These are phyloP conservation scores for Phoenoteleia sp. DNA, from an alignment of 2,888 invertebrate species.

Conservation along the genomic window DNA sequence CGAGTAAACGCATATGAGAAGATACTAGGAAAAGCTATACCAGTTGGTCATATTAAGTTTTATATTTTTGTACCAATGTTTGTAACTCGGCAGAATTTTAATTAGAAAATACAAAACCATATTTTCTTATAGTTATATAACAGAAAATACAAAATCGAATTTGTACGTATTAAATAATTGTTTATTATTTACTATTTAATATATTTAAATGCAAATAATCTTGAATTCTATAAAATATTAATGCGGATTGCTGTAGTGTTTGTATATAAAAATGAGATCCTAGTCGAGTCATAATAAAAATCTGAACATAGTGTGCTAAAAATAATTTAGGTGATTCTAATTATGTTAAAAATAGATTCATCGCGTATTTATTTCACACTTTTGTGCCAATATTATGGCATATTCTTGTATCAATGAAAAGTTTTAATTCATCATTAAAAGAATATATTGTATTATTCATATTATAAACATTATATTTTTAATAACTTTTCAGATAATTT, in stretches of 20 bases:
- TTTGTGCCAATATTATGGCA: no score
- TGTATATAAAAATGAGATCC: constrained; percentile 16
- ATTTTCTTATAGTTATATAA: not conserved
- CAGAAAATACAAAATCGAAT: not conserved
- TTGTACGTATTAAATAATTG: not conserved
- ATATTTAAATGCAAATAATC: not conserved
- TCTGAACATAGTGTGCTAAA: constrained; percentile 29
- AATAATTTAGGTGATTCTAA: constrained; percentile 32
- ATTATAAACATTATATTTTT: no score
- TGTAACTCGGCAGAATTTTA: not conserved
- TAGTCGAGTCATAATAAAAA: constrained; percentile 32
- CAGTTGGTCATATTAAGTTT: not conserved
- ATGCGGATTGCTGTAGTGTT: constrained; percentile 1
- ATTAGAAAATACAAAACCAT: constrained; percentile 2
- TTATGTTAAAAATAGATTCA: constrained; percentile 14
- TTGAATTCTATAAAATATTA: no score
- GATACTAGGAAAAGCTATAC: not conserved
- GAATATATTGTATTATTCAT: no score
- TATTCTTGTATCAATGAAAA: no score
- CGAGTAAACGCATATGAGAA: not conserved
- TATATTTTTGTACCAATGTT: not conserved
- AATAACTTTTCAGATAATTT: no score
- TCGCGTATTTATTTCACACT: not conserved
- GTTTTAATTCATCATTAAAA: no score
- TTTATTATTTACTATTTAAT: no score